A percentile compares a stretch with the other conserved stretches of the same genome.
Conservation (phyloP, 2,888 invertebrate genomes). For the Osmoderma eremita region DNA sequence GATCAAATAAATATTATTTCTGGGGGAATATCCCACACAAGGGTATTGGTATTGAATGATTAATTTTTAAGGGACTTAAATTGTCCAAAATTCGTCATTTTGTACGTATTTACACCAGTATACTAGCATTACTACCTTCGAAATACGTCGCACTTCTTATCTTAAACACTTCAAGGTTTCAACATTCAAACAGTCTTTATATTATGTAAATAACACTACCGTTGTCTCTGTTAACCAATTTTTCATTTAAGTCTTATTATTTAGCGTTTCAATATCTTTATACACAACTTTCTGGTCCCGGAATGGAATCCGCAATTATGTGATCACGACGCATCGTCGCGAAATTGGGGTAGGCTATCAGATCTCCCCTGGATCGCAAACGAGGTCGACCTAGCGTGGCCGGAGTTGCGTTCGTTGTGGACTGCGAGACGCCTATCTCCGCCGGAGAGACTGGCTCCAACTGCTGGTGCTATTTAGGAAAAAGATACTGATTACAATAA, state of each 20-base stretch:
- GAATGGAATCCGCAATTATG: constrained; percentile 84
- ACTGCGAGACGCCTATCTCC: constrained; percentile 51
- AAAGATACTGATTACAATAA: not conserved
- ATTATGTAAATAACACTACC: not conserved
- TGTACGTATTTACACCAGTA: too few relatives aligned
- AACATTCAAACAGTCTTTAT: not conserved
- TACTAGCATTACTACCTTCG: too few relatives aligned
- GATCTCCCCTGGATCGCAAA: constrained; percentile 60
- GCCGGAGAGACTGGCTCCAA: constrained; percentile 51
- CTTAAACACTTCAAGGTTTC: too few relatives aligned
- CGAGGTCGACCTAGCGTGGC: constrained; percentile 58
- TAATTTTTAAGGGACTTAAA: too few relatives aligned
- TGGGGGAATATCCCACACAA: too few relatives aligned
- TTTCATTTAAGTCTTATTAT: not conserved
- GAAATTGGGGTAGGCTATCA: constrained; percentile 65
- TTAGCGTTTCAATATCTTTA: constrained; percentile 62
- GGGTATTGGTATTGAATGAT: too few relatives aligned
- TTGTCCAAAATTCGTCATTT: too few relatives aligned
- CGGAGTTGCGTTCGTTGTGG: constrained; percentile 46
- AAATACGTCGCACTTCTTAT: too few relatives aligned
- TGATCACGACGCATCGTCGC: constrained; percentile 76
- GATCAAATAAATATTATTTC: too few relatives aligned
- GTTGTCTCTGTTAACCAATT: not conserved
- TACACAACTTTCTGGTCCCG: constrained; percentile 90
- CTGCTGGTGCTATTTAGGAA: constrained; percentile 29